Base-by-base conservation (phyloP, 2,113 vertebrate species). In the Polyodon spathula region DNA sequence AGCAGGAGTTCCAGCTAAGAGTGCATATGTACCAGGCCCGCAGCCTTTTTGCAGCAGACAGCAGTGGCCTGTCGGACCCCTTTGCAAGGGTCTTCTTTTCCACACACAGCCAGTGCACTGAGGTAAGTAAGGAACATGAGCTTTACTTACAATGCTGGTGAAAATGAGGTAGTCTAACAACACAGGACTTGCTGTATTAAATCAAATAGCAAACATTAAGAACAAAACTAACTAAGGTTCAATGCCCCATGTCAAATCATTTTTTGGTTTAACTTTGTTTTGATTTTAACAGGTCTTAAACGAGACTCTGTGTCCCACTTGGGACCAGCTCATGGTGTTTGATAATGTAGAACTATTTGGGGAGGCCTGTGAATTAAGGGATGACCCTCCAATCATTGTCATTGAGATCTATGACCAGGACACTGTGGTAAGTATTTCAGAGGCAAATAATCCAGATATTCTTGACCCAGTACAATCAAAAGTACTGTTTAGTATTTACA, bases 11-110 rank as follows among this genome's bases (percentile, higher is more conserved):
- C 78, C 95, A 98, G 88, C 88, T 98, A 61, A 81, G 95, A 39
- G 93, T 89, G 1, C 95, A 98, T 84, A 97, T 97, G 95, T 98
- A 98, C 86, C 95, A 98, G 69, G 95, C 95, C 53, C 84, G 95
- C 55, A 96, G 95, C 52, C 73, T 98, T 65, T 98, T 97, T 50
- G 95, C 95, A 0, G 95, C 95, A 0, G 95, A 98, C 76, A 97
- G 84, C 75, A 98, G 90, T 0, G 95, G 95, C 6, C 93, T 98
- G 54, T 98, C 95, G 0, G 95, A 98, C 40, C 95, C 95, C 40
- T 98, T 98, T 0, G 95, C 93, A 0, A 76, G 95, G 0, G 94
- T 97, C 62, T 97, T 97, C 88, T 98, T 98, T 81, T 98, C 89
- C 79, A 92, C 94, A 8, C 92, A 98, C 79, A 95, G 95, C 75